phyloP scores from a whole-genome alignment of 2,888 invertebrate species.

The Cephus spinipes region DNA sequence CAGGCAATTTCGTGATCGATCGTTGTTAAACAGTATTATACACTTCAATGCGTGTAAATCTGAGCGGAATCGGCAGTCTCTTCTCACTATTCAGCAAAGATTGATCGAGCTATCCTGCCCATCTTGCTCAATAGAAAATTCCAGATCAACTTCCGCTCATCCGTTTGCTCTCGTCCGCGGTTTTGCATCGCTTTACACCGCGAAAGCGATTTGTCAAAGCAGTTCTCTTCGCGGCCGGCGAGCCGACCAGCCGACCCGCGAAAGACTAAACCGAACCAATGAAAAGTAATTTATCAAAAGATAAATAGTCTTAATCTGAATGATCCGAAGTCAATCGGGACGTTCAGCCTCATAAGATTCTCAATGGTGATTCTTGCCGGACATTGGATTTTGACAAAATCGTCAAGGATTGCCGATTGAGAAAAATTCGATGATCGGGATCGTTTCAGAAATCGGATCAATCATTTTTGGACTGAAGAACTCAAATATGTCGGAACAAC shows the following conservation, averaged over 20 bases:
- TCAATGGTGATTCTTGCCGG: not conserved
- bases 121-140: not conserved
- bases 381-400: conserved; percentile 8
- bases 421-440: not conserved
- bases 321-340: conserved; percentile 4
- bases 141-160: not conserved
- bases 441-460: conserved; percentile 9
- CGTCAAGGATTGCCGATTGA: not conserved
- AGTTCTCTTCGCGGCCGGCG: conserved; percentile 19
- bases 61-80: not conserved
- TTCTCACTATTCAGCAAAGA: not conserved
- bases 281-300: conserved; percentile 15
- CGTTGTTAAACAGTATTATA: not conserved
- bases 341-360: not conserved
- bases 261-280: not conserved
- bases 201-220: conserved; percentile 62
- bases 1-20: not conserved
- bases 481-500: not conserved
- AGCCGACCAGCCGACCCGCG: conserved; percentile 14
- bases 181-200: conserved; percentile 61
- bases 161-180: conserved; percentile 28
- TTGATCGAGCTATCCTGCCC: not conserved
- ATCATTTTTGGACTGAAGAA: not conserved
- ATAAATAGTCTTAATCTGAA: not conserved
- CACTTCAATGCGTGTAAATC: not conserved